These are phyloP conservation scores for Myiotriccus ornatus DNA, from an alignment of 2,797 vertebrate species.

Conservation along the genomic window DNA sequence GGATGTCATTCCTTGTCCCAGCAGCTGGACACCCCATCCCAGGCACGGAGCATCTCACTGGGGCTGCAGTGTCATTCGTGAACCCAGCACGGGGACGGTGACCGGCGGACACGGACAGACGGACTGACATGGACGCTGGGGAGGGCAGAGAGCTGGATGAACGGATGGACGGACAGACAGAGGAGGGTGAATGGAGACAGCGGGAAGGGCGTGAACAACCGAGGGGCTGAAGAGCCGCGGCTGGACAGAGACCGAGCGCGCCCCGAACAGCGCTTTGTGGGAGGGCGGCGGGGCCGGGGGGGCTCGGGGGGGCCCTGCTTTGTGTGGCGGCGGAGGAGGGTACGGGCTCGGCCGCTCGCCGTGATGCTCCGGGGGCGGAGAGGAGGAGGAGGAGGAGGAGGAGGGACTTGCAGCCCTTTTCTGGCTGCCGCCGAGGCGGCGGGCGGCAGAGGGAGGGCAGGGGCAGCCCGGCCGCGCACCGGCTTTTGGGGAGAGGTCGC, in stretches of 20 bases:
- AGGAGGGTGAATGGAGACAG: accelerated
- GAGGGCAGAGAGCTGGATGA: background rate
- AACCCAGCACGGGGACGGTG: accelerated
- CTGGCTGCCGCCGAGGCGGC: background rate
- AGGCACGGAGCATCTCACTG: background rate
- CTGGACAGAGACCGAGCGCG: background rate
- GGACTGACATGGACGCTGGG: background rate
- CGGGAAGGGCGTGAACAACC: too few relatives aligned
- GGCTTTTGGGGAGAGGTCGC: background rate
- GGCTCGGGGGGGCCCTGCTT: background rate
- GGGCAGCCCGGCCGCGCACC: background rate
- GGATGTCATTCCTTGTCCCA: background rate
- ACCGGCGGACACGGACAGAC: background rate
- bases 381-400: background rate
- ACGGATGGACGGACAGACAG: accelerated
- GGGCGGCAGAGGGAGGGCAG: slow-evolving; percentile 19
- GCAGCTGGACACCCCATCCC: background rate
- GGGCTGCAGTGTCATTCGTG: accelerated
- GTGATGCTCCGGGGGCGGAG: slow-evolving; percentile 35
- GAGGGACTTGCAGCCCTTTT: slow-evolving; percentile 43
- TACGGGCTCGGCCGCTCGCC: background rate
- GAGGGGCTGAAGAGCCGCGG: background rate
- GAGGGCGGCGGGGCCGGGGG: background rate
- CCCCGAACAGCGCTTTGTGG: background rate
- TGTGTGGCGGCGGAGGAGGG: slow-evolving; percentile 8